Base-by-base conservation (phyloP, 2,113 vertebrate species). In the Boulengeromyrus knoepffleri region DNA sequence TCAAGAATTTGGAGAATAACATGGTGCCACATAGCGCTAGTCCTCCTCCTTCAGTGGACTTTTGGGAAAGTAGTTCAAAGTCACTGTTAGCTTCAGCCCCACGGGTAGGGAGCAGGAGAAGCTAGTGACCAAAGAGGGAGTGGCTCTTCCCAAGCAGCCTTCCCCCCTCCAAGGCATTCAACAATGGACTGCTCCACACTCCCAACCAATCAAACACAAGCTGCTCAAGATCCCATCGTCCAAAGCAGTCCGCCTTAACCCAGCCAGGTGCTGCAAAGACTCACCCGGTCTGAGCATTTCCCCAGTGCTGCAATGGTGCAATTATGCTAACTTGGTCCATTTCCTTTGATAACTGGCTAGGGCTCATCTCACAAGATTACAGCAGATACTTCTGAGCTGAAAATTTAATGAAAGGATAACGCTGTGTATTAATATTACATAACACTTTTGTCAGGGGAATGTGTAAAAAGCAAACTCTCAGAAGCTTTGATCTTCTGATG, bases 71-170 rank as follows among this genome's bases (percentile, higher is more conserved):
- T 62, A 62, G n/a, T 9, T 62, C 58, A 62, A 62, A 56, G 52
- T 56, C 17, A 56, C 52, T 56, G 52, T 21, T 27, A 97, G 92
- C 97, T 98, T 89, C 93, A 99, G 93, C 93, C 98, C 92, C n/a
- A n/a, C n/a, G n/a, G 98, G 97, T 0, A 98, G 99, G 89, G 98
- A 99, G 0, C 98, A 99, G 95, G 98, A 97, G 94, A 99, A 99
- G 91, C 95, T 99, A 42, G 94, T 99, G 87, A 94, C 93, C 1
- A 99, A 99, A 93, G 99, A 99, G 88, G 98, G 98, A 7, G 92
- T 99, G 91, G 94, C 93, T 56, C 52, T 56, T 5, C 19, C 52
- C 52, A 56, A 56, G 17, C 17, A 56, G 52, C 52, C 52, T 56
- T 7, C 99, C 98, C 46, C 98, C 99, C 42, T 98, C 97, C 89